Evolutionary conservation across 2,113 vertebrate genomes (phyloP), one percentile per base, ranked within the genome.

Genomic region (Rhynchomys soricoides): DNA sequence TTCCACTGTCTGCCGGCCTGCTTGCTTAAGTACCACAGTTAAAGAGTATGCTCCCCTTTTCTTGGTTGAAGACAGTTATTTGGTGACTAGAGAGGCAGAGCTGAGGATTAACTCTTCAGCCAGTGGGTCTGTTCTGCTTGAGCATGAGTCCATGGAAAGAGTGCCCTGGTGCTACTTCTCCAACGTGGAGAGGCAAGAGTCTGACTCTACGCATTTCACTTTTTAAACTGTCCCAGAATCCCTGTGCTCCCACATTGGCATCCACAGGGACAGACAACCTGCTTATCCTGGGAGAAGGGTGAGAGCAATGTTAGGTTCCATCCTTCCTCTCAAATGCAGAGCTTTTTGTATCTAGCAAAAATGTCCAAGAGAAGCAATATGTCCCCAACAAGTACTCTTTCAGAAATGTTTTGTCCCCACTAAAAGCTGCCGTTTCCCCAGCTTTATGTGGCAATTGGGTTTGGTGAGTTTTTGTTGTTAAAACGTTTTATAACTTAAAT

Each of bases 361-460:
- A 97, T 96, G 94, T 57, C 75, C 86, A 97, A 95, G 93, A 97
- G 97, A 97, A 98, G 98, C 98, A 98, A 98, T 97, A 98, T 96
- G 94, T 98, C 96, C 97, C 97, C 96, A 98, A 98, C 94, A 97
- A 97, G 96, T 97, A 97, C 94, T 98, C 89, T 89, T 97, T 96
- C 94, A 92, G 96, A 98, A 40, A 97, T 97, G 95, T 96, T 97
- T 93, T 90, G 94, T 81, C 94, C 66, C 97, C 96, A 95, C 86
- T 82, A 91, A 90, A 94, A 97, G 98, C 97, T 98, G 96, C 55
- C 83, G 40, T 87, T 50, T 90, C 57, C 94, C 97, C 97, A 98
- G 96, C 96, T 98, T 95, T 98, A 93, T 85, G 96, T 89, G 92
- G 96, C 86, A 81, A 93, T 97, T 91, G 93, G 87, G 88, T 95